phyloP scores from a whole-genome alignment of 2,888 invertebrate species.

The Cotesia congregata region DNA sequence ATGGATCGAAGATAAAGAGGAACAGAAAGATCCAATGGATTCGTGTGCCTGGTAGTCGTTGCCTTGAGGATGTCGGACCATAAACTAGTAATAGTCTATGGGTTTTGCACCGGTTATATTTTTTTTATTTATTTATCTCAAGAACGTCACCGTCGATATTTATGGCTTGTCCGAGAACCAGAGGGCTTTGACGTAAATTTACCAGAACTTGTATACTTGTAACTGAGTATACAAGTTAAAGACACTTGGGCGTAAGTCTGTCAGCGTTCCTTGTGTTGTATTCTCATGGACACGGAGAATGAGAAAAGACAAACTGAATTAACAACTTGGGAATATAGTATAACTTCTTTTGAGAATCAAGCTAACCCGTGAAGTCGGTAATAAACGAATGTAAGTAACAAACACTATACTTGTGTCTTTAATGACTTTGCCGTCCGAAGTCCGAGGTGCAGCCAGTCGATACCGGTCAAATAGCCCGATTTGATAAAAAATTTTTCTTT shows the following conservation, averaged over 20 bases:
- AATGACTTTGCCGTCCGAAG: too few relatives aligned
- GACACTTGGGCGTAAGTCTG: slow-evolving; percentile 60
- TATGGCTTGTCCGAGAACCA: slow-evolving; percentile 64
- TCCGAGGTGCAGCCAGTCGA: too few relatives aligned
- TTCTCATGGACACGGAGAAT: slow-evolving; percentile 21
- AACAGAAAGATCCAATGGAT: slow-evolving; percentile 41
- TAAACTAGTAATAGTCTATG: slow-evolving; percentile 53
- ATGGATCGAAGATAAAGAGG: neutral
- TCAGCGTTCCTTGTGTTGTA: slow-evolving; percentile 53
- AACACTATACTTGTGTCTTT: too few relatives aligned
- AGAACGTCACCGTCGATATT: slow-evolving; percentile 67
- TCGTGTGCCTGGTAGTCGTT: slow-evolving; percentile 50
- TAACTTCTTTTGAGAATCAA: too few relatives aligned
- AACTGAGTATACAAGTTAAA: slow-evolving; percentile 45
- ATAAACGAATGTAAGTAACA: too few relatives aligned
- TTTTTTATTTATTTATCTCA: slow-evolving; percentile 50
- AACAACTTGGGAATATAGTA: too few relatives aligned
- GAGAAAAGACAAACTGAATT: neutral
- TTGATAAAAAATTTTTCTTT: too few relatives aligned
- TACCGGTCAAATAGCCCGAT: too few relatives aligned
- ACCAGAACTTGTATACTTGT: slow-evolving; percentile 46
- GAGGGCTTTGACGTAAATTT: slow-evolving; percentile 55
- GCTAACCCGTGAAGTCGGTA: too few relatives aligned
- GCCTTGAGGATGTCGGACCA: slow-evolving; percentile 41
- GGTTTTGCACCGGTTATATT: slow-evolving; percentile 55